Evolutionary conservation across 2,797 vertebrate species (phyloP).

Genomic region (Labeo calbasu): DNA sequence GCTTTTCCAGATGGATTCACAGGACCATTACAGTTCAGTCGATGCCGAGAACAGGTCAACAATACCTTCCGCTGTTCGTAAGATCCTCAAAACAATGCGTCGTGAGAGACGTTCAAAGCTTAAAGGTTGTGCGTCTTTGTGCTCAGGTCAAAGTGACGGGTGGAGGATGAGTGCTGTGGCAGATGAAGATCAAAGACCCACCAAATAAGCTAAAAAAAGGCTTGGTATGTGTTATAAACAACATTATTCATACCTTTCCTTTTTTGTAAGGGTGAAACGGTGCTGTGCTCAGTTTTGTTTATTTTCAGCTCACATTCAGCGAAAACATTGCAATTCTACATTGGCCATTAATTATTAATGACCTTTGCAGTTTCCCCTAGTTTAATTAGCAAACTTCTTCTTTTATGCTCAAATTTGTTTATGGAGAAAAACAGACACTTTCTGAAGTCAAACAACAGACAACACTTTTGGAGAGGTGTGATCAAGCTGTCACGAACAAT

Average conservation of each 20-base stretch:
- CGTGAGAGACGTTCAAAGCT: constrained; percentile 19
- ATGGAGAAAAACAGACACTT: constrained; percentile 32
- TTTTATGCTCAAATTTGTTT: constrained; percentile 40
- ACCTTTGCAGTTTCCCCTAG: constrained; percentile 48
- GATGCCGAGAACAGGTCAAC: constrained; percentile 31
- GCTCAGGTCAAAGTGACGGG: not conserved
- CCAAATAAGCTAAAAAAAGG: constrained; percentile 21
- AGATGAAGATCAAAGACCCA: constrained; percentile 46
- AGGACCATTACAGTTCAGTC: constrained; percentile 23
- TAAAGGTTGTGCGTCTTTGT: not conserved
- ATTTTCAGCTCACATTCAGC: constrained; percentile 37
- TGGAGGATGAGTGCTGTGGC: not conserved
- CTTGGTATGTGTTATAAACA: constrained; percentile 31
- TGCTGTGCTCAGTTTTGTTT: not conserved
- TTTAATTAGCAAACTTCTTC: constrained; percentile 52
- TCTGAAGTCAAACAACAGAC: not conserved
- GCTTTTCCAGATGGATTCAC: constrained; percentile 23
- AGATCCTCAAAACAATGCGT: constrained; percentile 12
- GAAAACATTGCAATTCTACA: constrained; percentile 43
- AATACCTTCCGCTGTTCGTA: constrained; percentile 19
- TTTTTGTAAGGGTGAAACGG: constrained; percentile 5
- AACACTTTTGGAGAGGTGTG: constrained; percentile 4
- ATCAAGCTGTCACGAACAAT: constrained; percentile 13
- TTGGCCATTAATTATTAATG: constrained; percentile 58
- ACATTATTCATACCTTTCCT: constrained; percentile 37